Base-by-base conservation (phyloP, 2,888 invertebrate genomes). In the Ernsta delagoae region DNA sequence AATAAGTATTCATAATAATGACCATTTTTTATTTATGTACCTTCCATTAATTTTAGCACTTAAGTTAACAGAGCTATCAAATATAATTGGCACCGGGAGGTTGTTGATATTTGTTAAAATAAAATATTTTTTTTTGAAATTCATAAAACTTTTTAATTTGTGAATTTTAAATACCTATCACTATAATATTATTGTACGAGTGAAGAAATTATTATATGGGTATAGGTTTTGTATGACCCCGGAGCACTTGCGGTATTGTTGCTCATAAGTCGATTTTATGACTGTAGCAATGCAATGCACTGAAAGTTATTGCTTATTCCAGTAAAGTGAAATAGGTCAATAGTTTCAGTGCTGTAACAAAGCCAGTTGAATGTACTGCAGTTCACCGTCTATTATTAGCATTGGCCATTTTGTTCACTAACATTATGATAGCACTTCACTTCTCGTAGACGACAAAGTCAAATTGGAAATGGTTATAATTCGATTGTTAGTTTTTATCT, bases 291-390 rank as follows among this genome's bases (percentile, higher is more conserved):
- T n/a, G 83, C 87, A 80, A 81, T 89, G 89, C 87, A 86, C 89
- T 90, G 90, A 92, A 92, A 91, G 89, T 93, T 91, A 92, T 91
- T 86, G 87, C 91, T 89, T 90, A 89, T 91, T 91, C 92, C 91
- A 92, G 92, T 88, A 89, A 91, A 85, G 86, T 86, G 84, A 93
- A 91, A 90, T 93, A 90, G 92, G 92, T 93, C 92, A 93, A 92
- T 92, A 92, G 92, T 91, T 93, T 90, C 92, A 92, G 91, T 85
- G 80, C 89, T 84, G 90, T 87, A 91, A 92, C 92, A 92, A 89
- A 90, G 88, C 88, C 80, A 88, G 90, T 87, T 84, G 85, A 90
- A 90, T 84, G 87, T 80, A 81, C 85, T 79, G 82, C 79, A 81
- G 83, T 83, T 85, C 80, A 82, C 80, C 71, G 77, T 78, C 83